These are phyloP conservation scores for Tragelaphus buxtoni DNA, from an alignment of 2,113 vertebrate genomes.

Conservation along the genomic window DNA sequence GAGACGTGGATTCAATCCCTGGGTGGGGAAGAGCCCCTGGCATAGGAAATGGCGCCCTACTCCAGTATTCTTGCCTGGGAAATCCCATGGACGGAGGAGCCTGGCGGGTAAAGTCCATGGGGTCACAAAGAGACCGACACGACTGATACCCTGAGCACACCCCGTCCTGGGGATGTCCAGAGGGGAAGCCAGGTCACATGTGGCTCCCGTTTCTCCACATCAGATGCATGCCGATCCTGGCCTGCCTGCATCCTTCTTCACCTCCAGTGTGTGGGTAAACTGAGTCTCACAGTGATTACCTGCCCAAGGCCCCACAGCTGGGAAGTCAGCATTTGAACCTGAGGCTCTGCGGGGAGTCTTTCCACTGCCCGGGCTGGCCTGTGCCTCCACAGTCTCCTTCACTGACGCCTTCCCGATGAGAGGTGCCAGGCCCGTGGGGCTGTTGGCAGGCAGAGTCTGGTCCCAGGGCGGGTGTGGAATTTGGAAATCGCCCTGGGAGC, in stretches of 20 bases:
- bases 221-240: rapidly evolving
- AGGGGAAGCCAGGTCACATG: rapidly evolving
- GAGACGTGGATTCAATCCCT: background rate
- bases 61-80: background rate
- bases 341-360: background rate
- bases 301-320: background rate
- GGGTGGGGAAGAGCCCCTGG: background rate
- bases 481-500: background rate
- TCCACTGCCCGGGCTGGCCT: background rate
- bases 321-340: background rate
- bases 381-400: background rate
- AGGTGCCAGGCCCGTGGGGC: background rate
- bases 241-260: background rate
- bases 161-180: background rate
- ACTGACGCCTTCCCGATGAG: background rate
- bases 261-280: background rate
- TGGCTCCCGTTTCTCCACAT: rapidly evolving
- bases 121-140: background rate
- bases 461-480: rapidly evolving
- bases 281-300: background rate
- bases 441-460: background rate
- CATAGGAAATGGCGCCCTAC: background rate
- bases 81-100: background rate
- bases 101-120: background rate
- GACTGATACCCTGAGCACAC: background rate